Base-by-base conservation (phyloP, 2,888 invertebrate species). In the Hyposoter didymator region DNA sequence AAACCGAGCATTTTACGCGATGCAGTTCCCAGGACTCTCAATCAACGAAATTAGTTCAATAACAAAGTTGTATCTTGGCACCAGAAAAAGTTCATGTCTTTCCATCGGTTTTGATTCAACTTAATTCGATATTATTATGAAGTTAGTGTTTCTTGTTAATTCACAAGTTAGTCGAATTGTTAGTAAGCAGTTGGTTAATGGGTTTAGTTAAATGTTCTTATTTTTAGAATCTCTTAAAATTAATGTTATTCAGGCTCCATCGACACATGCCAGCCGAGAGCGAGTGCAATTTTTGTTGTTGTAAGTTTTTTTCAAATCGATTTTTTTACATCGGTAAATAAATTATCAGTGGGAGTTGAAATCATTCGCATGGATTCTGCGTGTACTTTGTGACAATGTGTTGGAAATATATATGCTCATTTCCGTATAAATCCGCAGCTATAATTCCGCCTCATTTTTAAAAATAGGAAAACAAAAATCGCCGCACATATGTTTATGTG, bases 201-300 rank as follows among this genome's bases (percentile, higher is more conserved):
- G 39, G 14, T 17, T 84, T 78, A 81, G 78, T 70, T 59, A 67
- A 73, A 73, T 59, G 64, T 45, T 73, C 59, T 64, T 28, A 32
- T 78, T 10, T 43, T 73, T 28, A 45, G n/a, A 32, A 69, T 35
- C 35, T 35, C 35, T 45, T 74, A 49, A 7, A 22, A 81, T 45
- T 19, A 43, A 49, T 75, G 73, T 82, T 85, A 82, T 19, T 82
- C 22, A 76, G 75, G 82, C 85, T 85, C 85, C 22, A 79, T 82
- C 85, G 82, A 70, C 22, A 28, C 82, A 14, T 82, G 82, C 82
- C 49, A 72, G 43, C 49, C 78, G 85, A 85, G 85, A 85, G 85
- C 84, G 67, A 28, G 55, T 75, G n/a, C 12, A 64, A 64, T 52
- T 35, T 10, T 0, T 35, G n/a, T 72, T n/a, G 22, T 22, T 43